Conservation (phyloP, 1,140 invertebrate genomes). For the Drosophila elegans region DNA sequence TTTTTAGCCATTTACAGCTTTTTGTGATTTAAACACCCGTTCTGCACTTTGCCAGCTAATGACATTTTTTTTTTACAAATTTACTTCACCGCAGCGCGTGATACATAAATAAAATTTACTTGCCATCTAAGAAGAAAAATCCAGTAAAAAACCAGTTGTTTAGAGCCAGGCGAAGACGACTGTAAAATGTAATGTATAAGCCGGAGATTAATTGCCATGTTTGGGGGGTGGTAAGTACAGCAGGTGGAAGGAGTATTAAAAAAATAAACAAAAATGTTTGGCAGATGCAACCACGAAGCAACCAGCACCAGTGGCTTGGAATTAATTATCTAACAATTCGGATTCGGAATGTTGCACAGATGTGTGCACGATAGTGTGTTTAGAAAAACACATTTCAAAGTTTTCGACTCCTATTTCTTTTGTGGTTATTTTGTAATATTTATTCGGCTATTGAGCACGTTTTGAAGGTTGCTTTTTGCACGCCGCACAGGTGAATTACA, state of each 20-base stretch:
- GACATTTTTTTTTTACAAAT: slow-evolving; percentile 31
- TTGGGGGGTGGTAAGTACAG: background rate
- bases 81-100: slow-evolving; percentile 42
- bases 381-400: slow-evolving; percentile 36
- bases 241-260: background rate
- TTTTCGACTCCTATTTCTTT: slow-evolving; percentile 35
- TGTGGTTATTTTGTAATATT: slow-evolving; percentile 50
- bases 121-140: slow-evolving; percentile 34
- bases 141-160: slow-evolving; percentile 57
- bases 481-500: slow-evolving; percentile 40
- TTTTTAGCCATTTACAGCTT: background rate
- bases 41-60: slow-evolving; percentile 28
- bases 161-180: slow-evolving; percentile 22
- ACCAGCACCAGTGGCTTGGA: slow-evolving; percentile 46
- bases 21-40: slow-evolving; percentile 38
- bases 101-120: slow-evolving; percentile 60
- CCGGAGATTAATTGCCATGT: slow-evolving; percentile 70
- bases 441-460: slow-evolving; percentile 63
- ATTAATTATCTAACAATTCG: slow-evolving; percentile 66
- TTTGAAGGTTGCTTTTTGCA: slow-evolving; percentile 61
- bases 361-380: slow-evolving; percentile 50
- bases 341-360: slow-evolving; percentile 70
- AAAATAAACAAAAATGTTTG: slow-evolving; percentile 32
- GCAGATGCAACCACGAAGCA: slow-evolving; percentile 47
- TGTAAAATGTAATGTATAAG: slow-evolving; percentile 63